Percentiles rank a stretch among this genome's conserved stretches.
phyloP scores from a whole-genome alignment of 2,113 vertebrate species.

The Eupsittula cactorum region DNA sequence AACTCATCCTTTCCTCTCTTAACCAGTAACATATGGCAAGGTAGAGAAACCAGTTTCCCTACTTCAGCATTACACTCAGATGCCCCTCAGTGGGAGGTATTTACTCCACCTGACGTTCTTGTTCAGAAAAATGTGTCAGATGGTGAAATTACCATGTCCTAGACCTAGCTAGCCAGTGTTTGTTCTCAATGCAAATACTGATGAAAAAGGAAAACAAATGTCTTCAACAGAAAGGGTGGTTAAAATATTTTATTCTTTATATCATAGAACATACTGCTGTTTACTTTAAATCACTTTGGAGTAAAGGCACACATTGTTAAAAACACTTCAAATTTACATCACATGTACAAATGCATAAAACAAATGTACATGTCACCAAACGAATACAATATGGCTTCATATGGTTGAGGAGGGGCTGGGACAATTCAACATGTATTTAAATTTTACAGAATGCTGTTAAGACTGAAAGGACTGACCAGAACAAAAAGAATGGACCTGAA shows the following conservation, averaged over 20 bases:
- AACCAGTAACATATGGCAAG: neutral
- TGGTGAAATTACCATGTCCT: neutral
- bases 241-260: slow-evolving; percentile 71
- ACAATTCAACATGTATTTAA: slow-evolving; percentile 19
- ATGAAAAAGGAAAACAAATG: slow-evolving; percentile 31
- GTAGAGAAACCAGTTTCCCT: neutral
- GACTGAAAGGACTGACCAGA: slow-evolving; percentile 25
- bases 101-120: neutral
- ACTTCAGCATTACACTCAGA: neutral
- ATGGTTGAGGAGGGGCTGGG: slow-evolving; percentile 46
- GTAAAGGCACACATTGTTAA: slow-evolving; percentile 69
- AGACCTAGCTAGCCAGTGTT: neutral
- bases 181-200: neutral
- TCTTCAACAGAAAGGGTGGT: slow-evolving; percentile 29
- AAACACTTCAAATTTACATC: slow-evolving; percentile 60
- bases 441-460: slow-evolving; percentile 50
- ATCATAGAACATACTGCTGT: slow-evolving; percentile 67
- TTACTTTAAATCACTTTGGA: slow-evolving; percentile 60
- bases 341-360: slow-evolving; percentile 65
- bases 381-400: slow-evolving; percentile 65
- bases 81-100: neutral
- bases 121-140: neutral
- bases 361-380: slow-evolving; percentile 67
- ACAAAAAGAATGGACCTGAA: slow-evolving; percentile 20
- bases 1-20: neutral